Evolutionary conservation across 2,113 vertebrate species (phyloP), one percentile per base, ranked within the genome.

Genomic region (Channa argus): DNA sequence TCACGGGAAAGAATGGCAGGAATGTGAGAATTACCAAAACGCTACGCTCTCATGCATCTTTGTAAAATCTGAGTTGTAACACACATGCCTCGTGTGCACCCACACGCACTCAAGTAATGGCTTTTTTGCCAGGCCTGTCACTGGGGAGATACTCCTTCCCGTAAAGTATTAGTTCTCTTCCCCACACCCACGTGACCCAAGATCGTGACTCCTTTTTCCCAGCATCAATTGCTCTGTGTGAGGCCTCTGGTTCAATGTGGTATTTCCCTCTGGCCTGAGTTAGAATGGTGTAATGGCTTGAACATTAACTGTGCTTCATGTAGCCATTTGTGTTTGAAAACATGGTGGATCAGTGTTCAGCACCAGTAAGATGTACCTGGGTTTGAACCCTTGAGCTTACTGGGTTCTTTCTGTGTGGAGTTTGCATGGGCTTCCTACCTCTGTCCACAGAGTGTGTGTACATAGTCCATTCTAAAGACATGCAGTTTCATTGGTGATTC

Each of bases 161-260:
- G 90, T 85, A 91, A 93, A 83, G 62, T 45, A 64, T 52, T 59
- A 44, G 67, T 69, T 63, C 69, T 55, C 41, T 45, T 39, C 34
- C 74, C 74, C 64, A 62, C 59, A 58, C 82, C 53, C 55, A 60
- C 64, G 71, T 70, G 78, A 64, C 76, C 62, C 76, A 74, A 44
- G 65, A 77, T 52, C 61, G 77, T 91, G 89, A 92, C 88, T 87
- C 81, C 65, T 75, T 54, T 71, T 92, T 91, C 89, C 92, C 89
- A 92, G 90, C 92, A 92, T 88, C 77, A 52, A 68, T 65, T 41
- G 63, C 86, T 86, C 76, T 58, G 77, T 80, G 85, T 77, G 87
- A 83, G 91, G 85, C 80, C 79, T 81, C 73, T 9, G n/a, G 24
- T 43, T 71, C 14, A 71, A 52, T 63, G 62, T 60, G 60, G 76